These are phyloP conservation scores for Paedocypris sp. DNA, from an alignment of 2,113 vertebrate species.

Conservation along the genomic window DNA sequence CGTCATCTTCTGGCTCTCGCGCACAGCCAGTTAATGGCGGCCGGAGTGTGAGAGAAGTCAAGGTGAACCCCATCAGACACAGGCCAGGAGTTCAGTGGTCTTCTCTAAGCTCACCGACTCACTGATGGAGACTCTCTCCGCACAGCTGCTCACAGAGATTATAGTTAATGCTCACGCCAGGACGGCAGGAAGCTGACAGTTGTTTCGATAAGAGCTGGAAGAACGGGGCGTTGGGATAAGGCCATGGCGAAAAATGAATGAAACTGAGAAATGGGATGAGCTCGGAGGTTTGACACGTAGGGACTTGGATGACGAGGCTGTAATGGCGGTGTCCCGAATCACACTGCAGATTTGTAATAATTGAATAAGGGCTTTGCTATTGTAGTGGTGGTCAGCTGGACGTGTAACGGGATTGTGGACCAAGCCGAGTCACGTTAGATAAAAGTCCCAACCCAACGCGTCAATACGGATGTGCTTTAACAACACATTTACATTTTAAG, in stretches of 20 bases:
- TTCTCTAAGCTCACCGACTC: background rate
- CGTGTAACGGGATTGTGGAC: too few relatives aligned
- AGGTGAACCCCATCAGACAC: constrained; percentile 21
- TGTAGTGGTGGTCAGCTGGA: too few relatives aligned
- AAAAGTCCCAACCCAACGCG: too few relatives aligned
- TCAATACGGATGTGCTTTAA: too few relatives aligned
- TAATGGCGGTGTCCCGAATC: background rate
- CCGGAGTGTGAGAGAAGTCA: constrained; percentile 14
- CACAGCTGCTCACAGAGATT: constrained; percentile 17
- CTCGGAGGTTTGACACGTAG: background rate
- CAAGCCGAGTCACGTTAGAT: too few relatives aligned
- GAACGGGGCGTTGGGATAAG: background rate
- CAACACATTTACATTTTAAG: too few relatives aligned
- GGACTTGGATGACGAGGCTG: background rate
- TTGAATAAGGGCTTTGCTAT: too few relatives aligned
- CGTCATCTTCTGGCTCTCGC: background rate
- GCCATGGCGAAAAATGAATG: constrained; percentile 1
- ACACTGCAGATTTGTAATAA: too few relatives aligned
- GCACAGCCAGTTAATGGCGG: background rate
- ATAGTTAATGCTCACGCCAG: constrained; percentile 6
- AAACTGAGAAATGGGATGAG: background rate
- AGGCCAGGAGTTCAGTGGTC: constrained; percentile 8
- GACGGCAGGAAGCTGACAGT: constrained; percentile 6
- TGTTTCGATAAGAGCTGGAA: constrained; percentile 13
- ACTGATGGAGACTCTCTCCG: background rate